phyloP scores from a whole-genome alignment of 2,113 vertebrate genomes.

The Fregata magnificens region DNA sequence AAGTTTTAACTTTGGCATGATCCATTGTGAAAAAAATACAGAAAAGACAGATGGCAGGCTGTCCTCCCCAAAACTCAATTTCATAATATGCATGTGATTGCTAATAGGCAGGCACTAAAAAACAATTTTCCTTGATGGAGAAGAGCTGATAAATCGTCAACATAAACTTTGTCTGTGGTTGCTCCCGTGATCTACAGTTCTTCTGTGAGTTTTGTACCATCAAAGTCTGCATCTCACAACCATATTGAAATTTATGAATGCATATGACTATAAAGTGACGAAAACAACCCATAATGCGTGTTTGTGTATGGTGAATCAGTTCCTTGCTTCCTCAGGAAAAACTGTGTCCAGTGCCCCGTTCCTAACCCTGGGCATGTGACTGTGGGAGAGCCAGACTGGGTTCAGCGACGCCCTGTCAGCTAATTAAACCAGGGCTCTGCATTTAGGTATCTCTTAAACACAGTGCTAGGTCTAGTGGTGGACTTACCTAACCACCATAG shows the following conservation, averaged over 20 bases:
- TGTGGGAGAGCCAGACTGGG: background rate
- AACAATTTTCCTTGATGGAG: conserved; percentile 72
- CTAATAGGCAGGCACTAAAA: conserved; percentile 77
- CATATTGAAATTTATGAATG: conserved; percentile 73
- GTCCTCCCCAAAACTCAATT: conserved; percentile 75
- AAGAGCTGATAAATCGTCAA: conserved; percentile 75
- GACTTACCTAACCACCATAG: background rate
- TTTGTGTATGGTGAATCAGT: conserved; percentile 43
- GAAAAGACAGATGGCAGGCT: conserved; percentile 75
- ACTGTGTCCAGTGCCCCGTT: background rate
- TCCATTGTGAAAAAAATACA: conserved; percentile 54
- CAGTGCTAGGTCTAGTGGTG: background rate
- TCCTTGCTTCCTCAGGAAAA: conserved; percentile 23
- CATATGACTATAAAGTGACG: conserved; percentile 68
- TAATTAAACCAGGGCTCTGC: background rate
- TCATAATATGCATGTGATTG: conserved; percentile 75
- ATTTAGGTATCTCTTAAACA: background rate
- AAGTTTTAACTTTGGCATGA: conserved; percentile 68
- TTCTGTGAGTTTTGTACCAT: conserved; percentile 65
- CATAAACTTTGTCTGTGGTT: conserved; percentile 70
- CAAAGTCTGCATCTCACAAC: conserved; percentile 66
- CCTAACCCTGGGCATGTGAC: background rate
- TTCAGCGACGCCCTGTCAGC: background rate
- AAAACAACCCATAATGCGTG: conserved; percentile 55
- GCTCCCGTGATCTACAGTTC: conserved; percentile 69